Evolutionary conservation across 1,140 invertebrate species (phyloP).

Genomic region (Drosophila sucinea): DNA sequence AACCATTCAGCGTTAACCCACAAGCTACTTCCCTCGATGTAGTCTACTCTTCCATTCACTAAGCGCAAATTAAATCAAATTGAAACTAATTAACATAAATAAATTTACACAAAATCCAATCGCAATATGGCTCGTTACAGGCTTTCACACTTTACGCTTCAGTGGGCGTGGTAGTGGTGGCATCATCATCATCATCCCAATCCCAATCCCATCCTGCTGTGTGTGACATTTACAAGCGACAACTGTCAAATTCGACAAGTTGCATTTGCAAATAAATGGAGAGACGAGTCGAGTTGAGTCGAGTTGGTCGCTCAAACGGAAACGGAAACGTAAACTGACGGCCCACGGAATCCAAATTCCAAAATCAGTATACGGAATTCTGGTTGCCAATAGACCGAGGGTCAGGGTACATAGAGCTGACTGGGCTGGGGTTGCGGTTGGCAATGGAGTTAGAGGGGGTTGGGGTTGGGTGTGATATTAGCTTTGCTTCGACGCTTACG

Average conservation of each 20-base stretch:
- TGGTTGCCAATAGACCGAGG: not conserved
- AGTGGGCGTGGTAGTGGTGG: constrained; percentile 35
- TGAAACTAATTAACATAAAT: constrained; percentile 81
- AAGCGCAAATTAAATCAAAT: constrained; percentile 78
- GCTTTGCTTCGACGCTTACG: constrained; percentile 66
- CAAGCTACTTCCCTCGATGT: not conserved
- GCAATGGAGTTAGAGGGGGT: too few relatives aligned
- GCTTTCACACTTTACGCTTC: constrained; percentile 75
- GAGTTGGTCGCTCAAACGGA: constrained; percentile 62
- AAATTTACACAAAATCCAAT: constrained; percentile 81
- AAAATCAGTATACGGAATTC: constrained; percentile 9
- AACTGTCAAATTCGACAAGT: constrained; percentile 80
- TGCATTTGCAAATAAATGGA: constrained; percentile 81
- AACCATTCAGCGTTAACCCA: not conserved
- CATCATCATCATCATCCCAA: not conserved
- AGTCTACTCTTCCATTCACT: constrained; percentile 18
- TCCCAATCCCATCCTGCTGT: not conserved
- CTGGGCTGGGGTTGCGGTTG: too few relatives aligned
- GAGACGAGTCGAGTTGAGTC: constrained; percentile 14
- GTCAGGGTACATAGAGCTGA: too few relatives aligned
- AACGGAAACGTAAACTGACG: constrained; percentile 76
- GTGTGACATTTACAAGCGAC: constrained; percentile 73
- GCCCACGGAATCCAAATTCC: constrained; percentile 33
- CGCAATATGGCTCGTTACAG: constrained; percentile 77
- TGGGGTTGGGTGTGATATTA: constrained; percentile 1